A percentile compares a stretch with the other conserved stretches of the same genome.
These are phyloP conservation scores for Lineus longissimus DNA, from an alignment of 1,140 invertebrate species.

Conservation along the genomic window DNA sequence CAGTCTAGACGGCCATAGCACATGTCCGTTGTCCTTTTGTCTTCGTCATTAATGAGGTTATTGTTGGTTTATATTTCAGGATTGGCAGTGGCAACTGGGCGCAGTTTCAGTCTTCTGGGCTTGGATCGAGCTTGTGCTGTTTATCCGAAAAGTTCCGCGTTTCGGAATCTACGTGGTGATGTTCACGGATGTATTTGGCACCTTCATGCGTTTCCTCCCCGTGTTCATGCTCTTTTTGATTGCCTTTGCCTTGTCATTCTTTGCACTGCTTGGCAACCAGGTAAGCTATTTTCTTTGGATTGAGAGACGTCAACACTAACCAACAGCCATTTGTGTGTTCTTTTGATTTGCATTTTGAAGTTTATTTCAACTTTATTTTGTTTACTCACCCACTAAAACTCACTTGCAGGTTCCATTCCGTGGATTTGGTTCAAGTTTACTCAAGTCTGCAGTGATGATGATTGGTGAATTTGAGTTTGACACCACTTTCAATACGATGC, in stretches of 20 bases:
- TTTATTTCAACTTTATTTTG: too few species aligned
- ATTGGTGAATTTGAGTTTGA: conserved; percentile 56
- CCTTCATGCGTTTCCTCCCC: conserved; percentile 57
- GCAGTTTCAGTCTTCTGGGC: conserved; percentile 54
- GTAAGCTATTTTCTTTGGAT: too few species aligned
- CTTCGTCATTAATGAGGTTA: background rate
- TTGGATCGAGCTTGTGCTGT: conserved; percentile 58
- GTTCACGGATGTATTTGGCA: conserved; percentile 59
- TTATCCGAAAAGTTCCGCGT: conserved; percentile 55
- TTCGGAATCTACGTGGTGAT: conserved; percentile 62
- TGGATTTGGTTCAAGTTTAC: conserved; percentile 35
- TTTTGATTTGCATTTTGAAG: too few species aligned
- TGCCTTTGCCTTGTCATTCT: conserved; percentile 58
- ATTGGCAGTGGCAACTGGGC: conserved; percentile 59
- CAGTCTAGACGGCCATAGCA: background rate
- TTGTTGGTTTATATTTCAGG: conserved; percentile 32
- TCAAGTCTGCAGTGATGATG: conserved; percentile 56
- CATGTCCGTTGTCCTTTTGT: background rate
- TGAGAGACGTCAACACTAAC: too few species aligned
- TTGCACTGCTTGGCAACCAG: conserved; percentile 52
- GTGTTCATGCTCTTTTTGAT: conserved; percentile 59
- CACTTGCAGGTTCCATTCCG: conserved; percentile 44
- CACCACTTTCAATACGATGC: conserved; percentile 35
- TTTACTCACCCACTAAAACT: too few species aligned
- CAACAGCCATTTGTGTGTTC: too few species aligned